A percentile compares a stretch with the other conserved stretches of the same genome.
Conservation (phyloP, 2,113 vertebrate genomes). For the Neogale vison region DNA sequence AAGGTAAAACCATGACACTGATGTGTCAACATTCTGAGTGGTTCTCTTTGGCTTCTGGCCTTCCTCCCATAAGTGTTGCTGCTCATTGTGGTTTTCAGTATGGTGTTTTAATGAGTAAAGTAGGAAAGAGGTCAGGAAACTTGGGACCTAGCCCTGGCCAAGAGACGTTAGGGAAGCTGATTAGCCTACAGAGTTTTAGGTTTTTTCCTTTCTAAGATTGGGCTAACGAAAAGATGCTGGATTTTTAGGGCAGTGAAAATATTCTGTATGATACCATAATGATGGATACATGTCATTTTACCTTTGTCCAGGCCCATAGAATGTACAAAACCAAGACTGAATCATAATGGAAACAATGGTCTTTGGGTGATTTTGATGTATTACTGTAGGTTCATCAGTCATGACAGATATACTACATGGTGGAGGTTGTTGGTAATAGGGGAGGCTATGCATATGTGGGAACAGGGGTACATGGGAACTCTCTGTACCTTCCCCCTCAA, state of each 20-base stretch:
- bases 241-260: background rate
- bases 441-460: background rate
- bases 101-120: conserved; percentile 3
- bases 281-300: background rate
- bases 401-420: background rate
- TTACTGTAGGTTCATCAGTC: background rate
- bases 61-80: background rate
- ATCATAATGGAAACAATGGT: background rate
- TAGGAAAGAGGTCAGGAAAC: background rate
- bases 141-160: background rate
- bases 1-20: background rate
- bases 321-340: background rate
- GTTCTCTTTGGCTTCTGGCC: conserved; percentile 15
- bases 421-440: background rate
- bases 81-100: background rate
- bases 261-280: background rate
- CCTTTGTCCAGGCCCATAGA: background rate
- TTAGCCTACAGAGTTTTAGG: background rate
- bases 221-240: conserved; percentile 30
- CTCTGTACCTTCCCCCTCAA: background rate
- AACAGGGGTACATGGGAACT: background rate
- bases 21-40: background rate
- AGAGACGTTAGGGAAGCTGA: background rate
- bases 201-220: conserved; percentile 15
- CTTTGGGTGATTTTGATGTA: background rate